A percentile compares a stretch with the other conserved stretches of the same genome.
These are phyloP conservation scores for Coendou prehensilis DNA, from an alignment of 2,797 vertebrate genomes.

Conservation along the genomic window DNA sequence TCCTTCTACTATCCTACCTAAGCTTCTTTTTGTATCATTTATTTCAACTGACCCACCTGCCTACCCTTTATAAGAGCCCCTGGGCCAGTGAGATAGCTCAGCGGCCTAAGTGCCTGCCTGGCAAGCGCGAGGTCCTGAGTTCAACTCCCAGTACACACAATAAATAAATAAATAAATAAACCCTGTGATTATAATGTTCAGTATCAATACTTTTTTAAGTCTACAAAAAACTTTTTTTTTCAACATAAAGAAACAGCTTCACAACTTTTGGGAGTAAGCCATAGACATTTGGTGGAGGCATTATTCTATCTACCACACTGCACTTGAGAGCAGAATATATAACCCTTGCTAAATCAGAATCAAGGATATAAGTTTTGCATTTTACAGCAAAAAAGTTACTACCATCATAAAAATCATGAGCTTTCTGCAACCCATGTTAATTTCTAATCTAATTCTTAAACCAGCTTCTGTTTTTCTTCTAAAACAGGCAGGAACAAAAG, in stretches of 20 bases:
- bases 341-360: constrained; percentile 2
- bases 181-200: not conserved
- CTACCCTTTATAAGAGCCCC: not conserved
- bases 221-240: not conserved
- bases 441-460: not conserved
- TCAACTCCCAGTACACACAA: too few relatives aligned
- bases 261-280: not conserved
- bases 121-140: too few relatives aligned
- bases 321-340: not conserved
- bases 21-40: not conserved
- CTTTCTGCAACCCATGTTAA: not conserved
- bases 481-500: not conserved
- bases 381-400: constrained; percentile 6
- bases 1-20: not conserved
- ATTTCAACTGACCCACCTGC: not conserved
- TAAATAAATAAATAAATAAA: too few relatives aligned
- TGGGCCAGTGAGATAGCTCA: too few relatives aligned
- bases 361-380: not conserved
- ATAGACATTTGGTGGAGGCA: not conserved
- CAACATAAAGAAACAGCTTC: not conserved
- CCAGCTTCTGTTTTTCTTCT: not conserved
- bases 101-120: too few relatives aligned
- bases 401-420: not conserved
- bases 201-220: not conserved
- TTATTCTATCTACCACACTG: not conserved